A percentile compares a stretch with the other conserved stretches of the same genome.
Conservation (phyloP, 2,797 vertebrate genomes). For the Paguma larvata region DNA sequence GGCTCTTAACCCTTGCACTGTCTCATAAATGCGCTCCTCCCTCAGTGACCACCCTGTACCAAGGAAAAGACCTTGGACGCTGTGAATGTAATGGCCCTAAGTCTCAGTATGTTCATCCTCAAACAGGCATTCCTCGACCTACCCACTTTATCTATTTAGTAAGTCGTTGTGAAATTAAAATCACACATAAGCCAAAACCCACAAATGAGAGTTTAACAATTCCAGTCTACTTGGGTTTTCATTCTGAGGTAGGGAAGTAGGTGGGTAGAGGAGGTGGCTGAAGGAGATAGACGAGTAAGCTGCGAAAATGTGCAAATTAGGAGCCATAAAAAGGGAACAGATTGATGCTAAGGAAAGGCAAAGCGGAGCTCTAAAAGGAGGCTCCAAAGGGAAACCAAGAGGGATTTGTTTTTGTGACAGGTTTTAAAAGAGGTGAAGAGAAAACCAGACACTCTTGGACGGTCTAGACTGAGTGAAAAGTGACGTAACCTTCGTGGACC, state of each 20-base stretch:
- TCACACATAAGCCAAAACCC: neutral
- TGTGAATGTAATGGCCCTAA: neutral
- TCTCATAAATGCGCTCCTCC: neutral
- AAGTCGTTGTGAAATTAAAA: neutral
- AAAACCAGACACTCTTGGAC: neutral
- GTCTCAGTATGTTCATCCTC: neutral
- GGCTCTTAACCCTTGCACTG: neutral
- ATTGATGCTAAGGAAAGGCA: neutral
- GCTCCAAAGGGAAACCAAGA: neutral
- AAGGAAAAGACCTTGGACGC: neutral
- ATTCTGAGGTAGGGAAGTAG: neutral
- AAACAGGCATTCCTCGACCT: neutral
- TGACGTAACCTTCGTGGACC: neutral
- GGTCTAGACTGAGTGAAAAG: neutral
- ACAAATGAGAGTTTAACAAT: neutral
- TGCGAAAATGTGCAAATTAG: neutral
- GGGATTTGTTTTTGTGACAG: neutral
- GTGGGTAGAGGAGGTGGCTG: neutral
- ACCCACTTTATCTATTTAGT: neutral
- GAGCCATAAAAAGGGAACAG: neutral
- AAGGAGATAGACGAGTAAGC: neutral
- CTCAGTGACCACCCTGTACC: neutral
- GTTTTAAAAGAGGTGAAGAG: neutral
- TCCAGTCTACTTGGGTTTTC: neutral
- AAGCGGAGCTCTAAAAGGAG: neutral